Evolutionary conservation across 2,113 vertebrate species (phyloP).

Genomic region (Boleophthalmus pectinirostris): DNA sequence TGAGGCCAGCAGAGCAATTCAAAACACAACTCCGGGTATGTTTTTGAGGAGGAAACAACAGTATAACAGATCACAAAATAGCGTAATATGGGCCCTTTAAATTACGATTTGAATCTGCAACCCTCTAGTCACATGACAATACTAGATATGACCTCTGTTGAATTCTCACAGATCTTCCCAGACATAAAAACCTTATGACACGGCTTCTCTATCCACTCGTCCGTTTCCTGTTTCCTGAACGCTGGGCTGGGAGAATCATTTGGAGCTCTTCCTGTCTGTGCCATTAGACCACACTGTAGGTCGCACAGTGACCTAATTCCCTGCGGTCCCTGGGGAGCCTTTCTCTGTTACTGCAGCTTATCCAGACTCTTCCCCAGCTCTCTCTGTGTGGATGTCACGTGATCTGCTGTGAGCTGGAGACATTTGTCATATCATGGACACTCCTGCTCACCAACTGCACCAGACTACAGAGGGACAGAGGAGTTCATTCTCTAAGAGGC

Average conservation of each 20-base stretch:
- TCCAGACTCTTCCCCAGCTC: constrained; percentile 7
- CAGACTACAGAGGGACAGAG: too few relatives aligned
- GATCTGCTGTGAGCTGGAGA: too few relatives aligned
- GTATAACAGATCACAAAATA: too few relatives aligned
- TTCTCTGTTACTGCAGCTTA: constrained; percentile 44
- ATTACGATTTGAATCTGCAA: neutral
- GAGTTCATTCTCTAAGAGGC: too few relatives aligned
- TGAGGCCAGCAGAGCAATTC: too few relatives aligned
- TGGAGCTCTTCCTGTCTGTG: constrained; percentile 59
- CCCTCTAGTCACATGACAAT: neutral
- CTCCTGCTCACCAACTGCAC: too few relatives aligned
- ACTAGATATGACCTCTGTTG: neutral
- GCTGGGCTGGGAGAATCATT: constrained; percentile 54
- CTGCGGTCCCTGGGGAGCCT: constrained; percentile 29
- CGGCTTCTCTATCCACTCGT: constrained; percentile 48
- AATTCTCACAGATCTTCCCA: neutral
- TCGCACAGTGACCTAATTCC: constrained; percentile 64
- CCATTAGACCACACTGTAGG: constrained; percentile 53
- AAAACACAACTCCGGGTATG: too few relatives aligned
- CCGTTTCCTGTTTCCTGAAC: constrained; percentile 66
- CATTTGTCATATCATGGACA: too few relatives aligned
- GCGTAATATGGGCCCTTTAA: neutral
- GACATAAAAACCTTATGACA: neutral
- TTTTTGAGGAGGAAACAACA: too few relatives aligned
- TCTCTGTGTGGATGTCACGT: constrained; percentile 7